Base-by-base conservation (phyloP, 2,113 vertebrate genomes). In the Cebus imitator region DNA sequence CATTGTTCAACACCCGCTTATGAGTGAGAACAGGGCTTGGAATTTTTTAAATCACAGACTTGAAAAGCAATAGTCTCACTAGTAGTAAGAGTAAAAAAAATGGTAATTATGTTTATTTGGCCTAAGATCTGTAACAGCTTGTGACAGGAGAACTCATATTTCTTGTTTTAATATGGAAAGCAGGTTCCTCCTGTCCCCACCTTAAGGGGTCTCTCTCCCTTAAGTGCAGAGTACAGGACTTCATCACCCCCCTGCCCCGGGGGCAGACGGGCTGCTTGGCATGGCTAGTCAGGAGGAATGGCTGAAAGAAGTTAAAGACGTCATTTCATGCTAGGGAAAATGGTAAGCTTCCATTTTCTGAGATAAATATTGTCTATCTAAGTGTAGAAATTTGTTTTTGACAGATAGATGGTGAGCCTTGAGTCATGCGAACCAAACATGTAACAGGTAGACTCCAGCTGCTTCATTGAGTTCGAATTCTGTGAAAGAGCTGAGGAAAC, bases 261-360 rank as follows among this genome's bases (percentile, higher is more conserved):
- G 18, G 43, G 70, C 13, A 25, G 18, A 30, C 0, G 1, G 37
- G 8, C 30, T 4, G 30, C 73, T 84, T 30, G 7, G 14, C 76
- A 37, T 14, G 12, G 21, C 14, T 11, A 82, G 48, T 27, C 21
- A 92, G 27, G n/a, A 78, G 11, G 14, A 87, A 50, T 11, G 23
- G 8, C 50, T 82, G 43, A 48, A 55, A 87, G 55, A 72, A 86
- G 27, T 68, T 87, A 72, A 84, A 78, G 50, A 93, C 35, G 10
- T 48, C 73, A 87, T 57, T 70, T 91, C 37, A 80, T 96, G n/a
- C 70, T 76, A 72, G 30, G 78, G 66, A 97, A 93, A 94, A 90
- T 37, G 68, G n/a, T 64, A 84, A 43, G 16, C n/a, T 78, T 82
- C 64, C 40, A 70, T 90, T 87, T 96, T 70, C 94, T 85, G 64